Conservation (phyloP, 2,888 invertebrate species). For the Athripsodes cinereus region DNA sequence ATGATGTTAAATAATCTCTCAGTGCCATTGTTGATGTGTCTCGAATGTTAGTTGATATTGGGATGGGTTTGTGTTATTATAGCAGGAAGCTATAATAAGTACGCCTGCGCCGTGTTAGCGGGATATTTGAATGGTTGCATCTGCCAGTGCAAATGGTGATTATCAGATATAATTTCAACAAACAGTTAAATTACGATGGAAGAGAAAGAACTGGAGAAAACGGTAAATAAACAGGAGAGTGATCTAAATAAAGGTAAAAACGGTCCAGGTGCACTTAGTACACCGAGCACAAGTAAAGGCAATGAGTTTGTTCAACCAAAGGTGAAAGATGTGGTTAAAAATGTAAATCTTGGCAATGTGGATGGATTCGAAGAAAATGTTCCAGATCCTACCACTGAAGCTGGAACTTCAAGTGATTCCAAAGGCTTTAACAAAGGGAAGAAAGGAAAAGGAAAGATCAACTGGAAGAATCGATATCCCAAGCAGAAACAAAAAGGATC, state of each 20-base stretch:
- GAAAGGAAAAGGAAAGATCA: constrained; percentile 37
- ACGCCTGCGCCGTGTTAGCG: constrained; percentile 21
- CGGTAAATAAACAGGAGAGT: constrained; percentile 6
- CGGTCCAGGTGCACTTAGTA: too few species aligned
- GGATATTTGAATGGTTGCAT: not conserved
- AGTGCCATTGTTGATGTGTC: not conserved
- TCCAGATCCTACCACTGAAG: constrained; percentile 3
- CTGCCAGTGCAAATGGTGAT: not conserved
- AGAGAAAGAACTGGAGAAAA: constrained; percentile 13
- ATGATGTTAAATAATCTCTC: not conserved
- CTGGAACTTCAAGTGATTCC: constrained; percentile 1
- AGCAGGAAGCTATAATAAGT: constrained; percentile 15
- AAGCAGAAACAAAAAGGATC: constrained; percentile 33
- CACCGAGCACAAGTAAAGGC: not conserved
- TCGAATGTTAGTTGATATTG: constrained; percentile 14
- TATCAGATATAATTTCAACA: not conserved
- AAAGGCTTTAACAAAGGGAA: constrained; percentile 15
- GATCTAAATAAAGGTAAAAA: constrained; percentile 10
- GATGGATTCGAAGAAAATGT: not conserved
- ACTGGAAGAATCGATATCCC: constrained; percentile 44
- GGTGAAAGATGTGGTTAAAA: not conserved
- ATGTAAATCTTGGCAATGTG: not conserved
- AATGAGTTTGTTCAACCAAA: not conserved
- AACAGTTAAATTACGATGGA: constrained; percentile 8
- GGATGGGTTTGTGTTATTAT: constrained; percentile 23